phyloP scores from a whole-genome alignment of 2,113 vertebrate species.

The Glareola pratincola region DNA sequence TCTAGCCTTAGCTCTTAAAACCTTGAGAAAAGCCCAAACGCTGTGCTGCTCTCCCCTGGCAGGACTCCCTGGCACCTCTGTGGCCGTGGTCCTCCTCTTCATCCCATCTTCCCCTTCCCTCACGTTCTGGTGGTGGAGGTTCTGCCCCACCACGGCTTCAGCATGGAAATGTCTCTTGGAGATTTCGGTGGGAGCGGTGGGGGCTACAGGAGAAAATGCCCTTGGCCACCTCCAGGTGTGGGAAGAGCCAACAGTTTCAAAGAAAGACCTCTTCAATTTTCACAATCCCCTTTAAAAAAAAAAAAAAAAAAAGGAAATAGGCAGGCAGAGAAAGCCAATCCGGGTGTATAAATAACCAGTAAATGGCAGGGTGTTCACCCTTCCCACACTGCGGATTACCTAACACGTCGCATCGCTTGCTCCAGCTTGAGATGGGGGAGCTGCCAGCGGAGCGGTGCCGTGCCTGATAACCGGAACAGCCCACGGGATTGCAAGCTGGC shows the following conservation, averaged over 20 bases:
- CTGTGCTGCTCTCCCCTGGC: not conserved
- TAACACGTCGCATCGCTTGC: not conserved
- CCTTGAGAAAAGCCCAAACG: not conserved
- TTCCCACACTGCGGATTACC: slow-evolving; percentile 24
- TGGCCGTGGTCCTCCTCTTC: not conserved
- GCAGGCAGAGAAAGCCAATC: slow-evolving; percentile 7
- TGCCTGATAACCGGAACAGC: not conserved
- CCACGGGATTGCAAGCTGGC: not conserved
- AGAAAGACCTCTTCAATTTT: not conserved
- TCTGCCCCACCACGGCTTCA: not conserved
- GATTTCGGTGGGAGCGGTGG: not conserved
- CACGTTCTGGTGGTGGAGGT: fast-evolving
- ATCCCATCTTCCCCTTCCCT: not conserved
- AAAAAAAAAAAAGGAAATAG: not conserved
- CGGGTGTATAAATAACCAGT: slow-evolving; percentile 33
- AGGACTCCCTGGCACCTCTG: not conserved
- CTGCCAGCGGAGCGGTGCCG: not conserved
- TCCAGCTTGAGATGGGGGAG: not conserved
- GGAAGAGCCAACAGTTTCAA: not conserved
- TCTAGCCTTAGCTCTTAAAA: not conserved
- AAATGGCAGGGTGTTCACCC: slow-evolving; percentile 46
- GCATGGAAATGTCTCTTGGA: fast-evolving
- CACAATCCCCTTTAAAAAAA: not conserved
- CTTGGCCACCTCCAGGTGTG: not conserved
- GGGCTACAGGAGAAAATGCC: not conserved